phyloP scores from a whole-genome alignment of 2,113 vertebrate species.

The Zeus faber region DNA sequence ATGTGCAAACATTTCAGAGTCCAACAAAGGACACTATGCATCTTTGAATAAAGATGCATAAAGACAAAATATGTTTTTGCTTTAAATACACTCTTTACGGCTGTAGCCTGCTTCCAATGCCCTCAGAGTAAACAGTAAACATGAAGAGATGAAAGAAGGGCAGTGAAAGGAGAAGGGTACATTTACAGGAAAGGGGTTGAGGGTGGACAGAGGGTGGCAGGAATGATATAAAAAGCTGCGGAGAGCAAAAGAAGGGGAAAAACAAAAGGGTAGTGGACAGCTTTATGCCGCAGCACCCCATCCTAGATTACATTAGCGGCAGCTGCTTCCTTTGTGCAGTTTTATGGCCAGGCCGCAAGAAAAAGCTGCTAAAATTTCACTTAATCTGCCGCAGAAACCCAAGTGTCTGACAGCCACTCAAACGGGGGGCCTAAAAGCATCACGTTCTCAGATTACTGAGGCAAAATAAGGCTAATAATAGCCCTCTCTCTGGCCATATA shows the following conservation, averaged over 20 bases:
- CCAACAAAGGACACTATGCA: too few relatives aligned
- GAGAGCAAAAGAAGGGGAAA: constrained; percentile 51
- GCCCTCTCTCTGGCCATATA: constrained; percentile 56
- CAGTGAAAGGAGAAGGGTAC: constrained; percentile 46
- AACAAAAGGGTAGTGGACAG: constrained; percentile 68
- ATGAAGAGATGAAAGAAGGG: constrained; percentile 55
- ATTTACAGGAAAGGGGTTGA: constrained; percentile 46
- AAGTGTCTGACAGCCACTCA: constrained; percentile 85
- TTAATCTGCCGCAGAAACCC: constrained; percentile 86
- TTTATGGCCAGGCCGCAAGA: constrained; percentile 73
- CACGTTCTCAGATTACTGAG: constrained; percentile 83
- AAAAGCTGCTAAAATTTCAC: constrained; percentile 91
- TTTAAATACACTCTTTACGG: constrained; percentile 42
- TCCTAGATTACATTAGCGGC: constrained; percentile 84
- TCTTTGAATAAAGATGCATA: constrained; percentile 30
- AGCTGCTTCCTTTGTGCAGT: constrained; percentile 87
- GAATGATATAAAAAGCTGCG: constrained; percentile 53
- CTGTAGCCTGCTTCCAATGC: constrained; percentile 36
- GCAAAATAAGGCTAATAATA: constrained; percentile 88
- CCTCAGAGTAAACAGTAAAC: constrained; percentile 28
- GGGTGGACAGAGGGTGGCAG: constrained; percentile 47
- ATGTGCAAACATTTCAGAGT: too few relatives aligned
- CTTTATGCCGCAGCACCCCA: constrained; percentile 61
- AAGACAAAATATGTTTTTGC: too few relatives aligned
- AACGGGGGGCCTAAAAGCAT: constrained; percentile 84